Base-by-base conservation (phyloP, 1,140 invertebrate species). In the Oedothorax gibbosus region DNA sequence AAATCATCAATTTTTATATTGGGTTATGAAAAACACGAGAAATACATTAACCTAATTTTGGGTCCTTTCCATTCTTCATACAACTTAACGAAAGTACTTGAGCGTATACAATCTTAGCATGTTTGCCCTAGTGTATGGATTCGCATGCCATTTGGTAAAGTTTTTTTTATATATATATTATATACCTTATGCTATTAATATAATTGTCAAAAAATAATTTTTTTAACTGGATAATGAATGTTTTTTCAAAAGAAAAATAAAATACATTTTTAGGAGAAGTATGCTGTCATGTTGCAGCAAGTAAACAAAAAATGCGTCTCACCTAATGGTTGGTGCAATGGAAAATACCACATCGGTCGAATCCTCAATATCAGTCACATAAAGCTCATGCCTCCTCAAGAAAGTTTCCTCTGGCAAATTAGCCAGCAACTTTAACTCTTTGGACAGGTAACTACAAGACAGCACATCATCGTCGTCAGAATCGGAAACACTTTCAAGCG, bases 241-340 rank as follows among this genome's bases (percentile, higher is more conserved):
- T 1, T 35, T 35, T 35, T 35, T 35, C 35, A 60, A 60, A 14
- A 11, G n/a, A 60, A 3, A 60, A 60, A 11, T 57, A 57, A 57
- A 57, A 11, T 57, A 57, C 2, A 57, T 14, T 60, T 60, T 66
- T 11, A 66, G 18, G 64, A 66, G 21, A 66, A 66, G 35, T 35
- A 60, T 60, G n/a, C 57, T 11, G n/a, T 60, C 9, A 60, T 7
- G 12, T 12, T 7, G 9, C 57, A 5, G 4, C 3, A 7, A 60
- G 3, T 12, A 60, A 66, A 20, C 12, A 9, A 5, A 66, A 66
- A 66, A 11, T n/a, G 15, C 20, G 2, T 0, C 71, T 66, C 66
- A 83, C 81, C 81, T 72, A 15, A 83, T 83, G 14, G 81, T 83
- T 6, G 81, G 81, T 14, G 81, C 49, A 12, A 83, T 83, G 9